These are phyloP conservation scores for Glossosoma conforme DNA, from an alignment of 1,140 invertebrate genomes.

Conservation along the genomic window DNA sequence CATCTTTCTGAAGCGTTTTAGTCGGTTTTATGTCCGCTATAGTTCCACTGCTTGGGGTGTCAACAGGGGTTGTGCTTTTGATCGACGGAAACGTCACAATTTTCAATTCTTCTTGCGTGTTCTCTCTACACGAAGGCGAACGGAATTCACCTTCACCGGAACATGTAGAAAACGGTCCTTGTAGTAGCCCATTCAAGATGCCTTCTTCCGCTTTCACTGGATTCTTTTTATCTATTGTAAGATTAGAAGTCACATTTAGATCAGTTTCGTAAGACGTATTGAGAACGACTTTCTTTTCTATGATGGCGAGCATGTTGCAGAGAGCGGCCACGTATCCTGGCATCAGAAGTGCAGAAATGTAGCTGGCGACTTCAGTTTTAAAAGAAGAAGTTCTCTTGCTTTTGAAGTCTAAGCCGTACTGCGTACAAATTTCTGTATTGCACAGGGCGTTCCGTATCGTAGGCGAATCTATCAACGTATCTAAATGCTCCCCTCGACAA, in stretches of 20 bases:
- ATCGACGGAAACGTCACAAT: conserved; percentile 14
- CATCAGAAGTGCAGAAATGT: conserved; percentile 57
- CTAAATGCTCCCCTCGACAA: conserved; percentile 54
- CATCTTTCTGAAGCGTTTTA: conserved; percentile 34
- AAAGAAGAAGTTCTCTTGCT: conserved; percentile 46
- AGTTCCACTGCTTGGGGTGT: neutral
- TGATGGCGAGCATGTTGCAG: conserved; percentile 65
- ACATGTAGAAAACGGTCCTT: conserved; percentile 23
- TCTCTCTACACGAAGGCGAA: conserved; percentile 13
- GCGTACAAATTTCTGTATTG: conserved; percentile 51
- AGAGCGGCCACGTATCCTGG: conserved; percentile 67
- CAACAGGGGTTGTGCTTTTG: conserved; percentile 11
- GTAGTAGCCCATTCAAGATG: conserved; percentile 17
- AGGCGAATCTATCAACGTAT: conserved; percentile 50
- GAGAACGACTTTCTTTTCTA: conserved; percentile 61
- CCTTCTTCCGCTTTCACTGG: conserved; percentile 9
- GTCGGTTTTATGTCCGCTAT: conserved; percentile 38
- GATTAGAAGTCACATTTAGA: conserved; percentile 46
- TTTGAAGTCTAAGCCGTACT: conserved; percentile 57
- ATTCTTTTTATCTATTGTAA: conserved; percentile 41
- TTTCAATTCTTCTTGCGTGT: conserved; percentile 5
- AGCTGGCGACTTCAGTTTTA: conserved; percentile 45
- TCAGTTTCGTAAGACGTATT: conserved; percentile 55
- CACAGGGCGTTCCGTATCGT: conserved; percentile 53
- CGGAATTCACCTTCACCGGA: conserved; percentile 8